Conservation (phyloP, 2,888 invertebrate species). For the Alcis repandata region DNA sequence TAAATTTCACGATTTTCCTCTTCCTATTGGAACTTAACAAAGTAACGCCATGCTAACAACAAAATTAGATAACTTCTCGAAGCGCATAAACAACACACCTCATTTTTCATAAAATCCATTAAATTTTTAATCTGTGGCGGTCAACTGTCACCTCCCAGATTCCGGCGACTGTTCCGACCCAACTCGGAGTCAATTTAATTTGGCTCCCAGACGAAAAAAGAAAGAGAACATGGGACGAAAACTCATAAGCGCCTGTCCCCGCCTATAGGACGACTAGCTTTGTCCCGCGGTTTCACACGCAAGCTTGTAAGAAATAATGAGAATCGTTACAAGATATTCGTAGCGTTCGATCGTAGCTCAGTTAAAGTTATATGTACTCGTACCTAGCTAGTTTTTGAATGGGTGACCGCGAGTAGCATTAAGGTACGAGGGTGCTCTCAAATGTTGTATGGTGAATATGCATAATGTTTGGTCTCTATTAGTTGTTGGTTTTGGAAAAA, state of each 20-base stretch:
- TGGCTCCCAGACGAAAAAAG: conserved; percentile 78
- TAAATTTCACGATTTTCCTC: too few relatives aligned
- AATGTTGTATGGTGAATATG: too few relatives aligned
- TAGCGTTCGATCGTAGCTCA: too few relatives aligned
- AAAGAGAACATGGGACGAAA: conserved; percentile 53
- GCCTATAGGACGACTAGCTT: conserved; percentile 65
- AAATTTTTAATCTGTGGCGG: conserved; percentile 41
- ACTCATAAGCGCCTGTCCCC: conserved; percentile 75
- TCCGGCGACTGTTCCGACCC: conserved; percentile 55
- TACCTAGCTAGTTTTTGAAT: too few relatives aligned
- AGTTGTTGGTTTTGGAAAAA: too few relatives aligned
- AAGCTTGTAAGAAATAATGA: neutral
- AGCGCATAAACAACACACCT: conserved; percentile 24
- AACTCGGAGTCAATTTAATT: conserved; percentile 75
- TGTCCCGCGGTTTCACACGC: neutral
- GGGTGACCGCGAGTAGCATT: too few relatives aligned
- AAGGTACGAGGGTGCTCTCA: too few relatives aligned
- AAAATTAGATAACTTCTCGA: too few relatives aligned
- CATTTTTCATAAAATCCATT: conserved; percentile 47
- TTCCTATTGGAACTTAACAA: too few relatives aligned
- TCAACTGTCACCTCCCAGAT: conserved; percentile 56
- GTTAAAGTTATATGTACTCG: too few relatives aligned
- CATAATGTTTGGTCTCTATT: too few relatives aligned
- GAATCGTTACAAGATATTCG: neutral
- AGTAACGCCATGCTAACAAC: too few relatives aligned